Evolutionary conservation across 2,797 vertebrate species (phyloP).

Genomic region (Sebastes wilsoni): DNA sequence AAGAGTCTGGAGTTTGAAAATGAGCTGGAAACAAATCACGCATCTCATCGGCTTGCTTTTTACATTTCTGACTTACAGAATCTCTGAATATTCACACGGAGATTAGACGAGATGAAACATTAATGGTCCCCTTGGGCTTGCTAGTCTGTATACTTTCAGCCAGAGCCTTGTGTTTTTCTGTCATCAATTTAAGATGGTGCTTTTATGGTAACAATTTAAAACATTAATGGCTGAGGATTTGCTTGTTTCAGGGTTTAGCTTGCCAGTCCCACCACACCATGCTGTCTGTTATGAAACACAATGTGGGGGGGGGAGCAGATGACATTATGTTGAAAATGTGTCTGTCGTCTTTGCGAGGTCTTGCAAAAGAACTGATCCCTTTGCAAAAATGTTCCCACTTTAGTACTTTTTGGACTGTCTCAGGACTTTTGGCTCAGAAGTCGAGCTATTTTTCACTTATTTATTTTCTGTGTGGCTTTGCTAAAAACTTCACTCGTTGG

Average conservation of each 20-base stretch:
- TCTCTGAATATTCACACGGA: neutral
- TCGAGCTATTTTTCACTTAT: neutral
- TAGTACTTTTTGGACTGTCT: neutral
- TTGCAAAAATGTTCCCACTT: constrained; percentile 3
- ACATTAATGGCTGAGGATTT: constrained; percentile 9
- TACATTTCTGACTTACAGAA: neutral
- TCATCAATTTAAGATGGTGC: constrained; percentile 23
- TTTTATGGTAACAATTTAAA: constrained; percentile 26
- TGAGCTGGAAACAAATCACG: constrained; percentile 13
- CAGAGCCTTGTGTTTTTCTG: constrained; percentile 13
- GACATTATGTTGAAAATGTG: neutral
- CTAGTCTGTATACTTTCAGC: constrained; percentile 2
- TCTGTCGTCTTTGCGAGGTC: neutral
- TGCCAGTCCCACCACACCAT: neutral
- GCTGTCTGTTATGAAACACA: constrained; percentile 1
- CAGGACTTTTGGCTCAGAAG: neutral
- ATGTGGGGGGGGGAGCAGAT: neutral
- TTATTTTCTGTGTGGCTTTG: constrained; percentile 18
- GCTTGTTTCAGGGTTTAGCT: constrained; percentile 15
- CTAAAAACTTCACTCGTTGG: constrained; percentile 20
- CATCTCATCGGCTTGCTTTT: constrained; percentile 9
- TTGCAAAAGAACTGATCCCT: neutral
- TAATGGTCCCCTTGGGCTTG: neutral
- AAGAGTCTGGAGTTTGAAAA: constrained; percentile 1
- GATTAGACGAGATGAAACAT: constrained; percentile 24